Evolutionary conservation across 2,113 vertebrate species (phyloP), one percentile per base, ranked within the genome.

Genomic region (Bubo scandiacus): DNA sequence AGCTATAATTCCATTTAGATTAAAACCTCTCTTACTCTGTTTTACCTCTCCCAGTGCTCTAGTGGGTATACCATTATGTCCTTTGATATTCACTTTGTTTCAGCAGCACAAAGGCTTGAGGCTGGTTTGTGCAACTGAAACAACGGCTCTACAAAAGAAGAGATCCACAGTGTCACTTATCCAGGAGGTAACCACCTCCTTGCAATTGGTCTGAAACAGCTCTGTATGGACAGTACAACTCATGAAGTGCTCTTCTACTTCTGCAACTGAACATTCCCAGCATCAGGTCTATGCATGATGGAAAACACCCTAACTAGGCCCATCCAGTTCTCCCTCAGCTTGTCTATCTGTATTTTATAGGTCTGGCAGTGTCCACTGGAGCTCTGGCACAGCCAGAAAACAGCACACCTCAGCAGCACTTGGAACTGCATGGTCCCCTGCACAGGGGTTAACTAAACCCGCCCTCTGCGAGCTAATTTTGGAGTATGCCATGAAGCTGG

Each of bases 31-130:
- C 68, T 67, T 43, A 30, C 47, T 70, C 15, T 45, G 20, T n/a
- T 92, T 38, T 78, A 81, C 25, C 29, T 81, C 58, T 68, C 20
- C 10, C 55, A 74, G 0, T 12, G 23, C 12, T 27, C 17, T 49
- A 47, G 5, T 11, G 17, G 2, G 1, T 25, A 36, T 29, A 63
- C 4, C 9, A 15, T 36, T 21, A 29, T 1, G 4, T 43, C 26
- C 34, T 72, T 77, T 70, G 42, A 25, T 47, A 21, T 19, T 54
- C 75, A 8, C 19, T 74, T 78, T 93, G 36, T n/a, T 77, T 26
- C 80, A 94, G 66, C 16, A 92, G 47, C 57, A 92, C 68, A 71
- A 83, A 36, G n/a, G 38, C 51, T 65, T 3, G 0, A 42, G 40
- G 30, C 1, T 81, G 11, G 15, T 51, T 65, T 92, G 13, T 65